Percentiles rank a stretch among this genome's conserved stretches.
Evolutionary conservation across 2,113 vertebrate genomes (phyloP).

Genomic region (Albula glossodonta): DNA sequence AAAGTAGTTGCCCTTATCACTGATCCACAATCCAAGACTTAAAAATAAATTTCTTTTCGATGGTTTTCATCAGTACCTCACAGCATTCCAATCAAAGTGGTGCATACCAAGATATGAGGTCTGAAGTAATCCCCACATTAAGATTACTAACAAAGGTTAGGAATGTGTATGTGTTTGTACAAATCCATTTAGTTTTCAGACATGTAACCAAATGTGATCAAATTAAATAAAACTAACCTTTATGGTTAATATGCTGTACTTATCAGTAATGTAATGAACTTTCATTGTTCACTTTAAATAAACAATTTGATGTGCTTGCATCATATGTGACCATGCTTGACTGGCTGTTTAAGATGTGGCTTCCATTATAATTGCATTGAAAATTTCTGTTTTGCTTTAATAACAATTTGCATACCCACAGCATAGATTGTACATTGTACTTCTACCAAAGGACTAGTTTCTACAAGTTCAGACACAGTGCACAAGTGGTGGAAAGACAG

Average conservation of each 20-base stretch:
- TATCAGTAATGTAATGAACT: not conserved
- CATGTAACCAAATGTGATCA: too few species aligned
- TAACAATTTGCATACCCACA: not conserved
- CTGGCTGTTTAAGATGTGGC: not conserved
- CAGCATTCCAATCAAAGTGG: not conserved
- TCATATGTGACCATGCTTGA: not conserved
- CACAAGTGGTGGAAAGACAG: not conserved
- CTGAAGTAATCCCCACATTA: not conserved
- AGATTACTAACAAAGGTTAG: not conserved
- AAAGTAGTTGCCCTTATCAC: not conserved
- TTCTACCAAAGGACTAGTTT: not conserved
- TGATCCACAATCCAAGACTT: not conserved
- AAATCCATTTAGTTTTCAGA: not conserved
- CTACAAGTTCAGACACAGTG: not conserved
- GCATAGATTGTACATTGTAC: not conserved
- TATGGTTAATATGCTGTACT: not conserved
- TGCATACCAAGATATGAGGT: not conserved
- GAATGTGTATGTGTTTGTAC: not conserved
- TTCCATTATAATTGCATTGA: not conserved
- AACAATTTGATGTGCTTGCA: not conserved
- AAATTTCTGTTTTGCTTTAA: not conserved
- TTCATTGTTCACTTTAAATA: not conserved
- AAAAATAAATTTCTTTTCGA: not conserved
- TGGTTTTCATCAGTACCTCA: conserved; percentile 1
- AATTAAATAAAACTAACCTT: too few species aligned